Percentiles rank a stretch among this genome's conserved stretches.
Conservation (phyloP, 2,797 vertebrate genomes). For the Melanotaenia boesemani region DNA sequence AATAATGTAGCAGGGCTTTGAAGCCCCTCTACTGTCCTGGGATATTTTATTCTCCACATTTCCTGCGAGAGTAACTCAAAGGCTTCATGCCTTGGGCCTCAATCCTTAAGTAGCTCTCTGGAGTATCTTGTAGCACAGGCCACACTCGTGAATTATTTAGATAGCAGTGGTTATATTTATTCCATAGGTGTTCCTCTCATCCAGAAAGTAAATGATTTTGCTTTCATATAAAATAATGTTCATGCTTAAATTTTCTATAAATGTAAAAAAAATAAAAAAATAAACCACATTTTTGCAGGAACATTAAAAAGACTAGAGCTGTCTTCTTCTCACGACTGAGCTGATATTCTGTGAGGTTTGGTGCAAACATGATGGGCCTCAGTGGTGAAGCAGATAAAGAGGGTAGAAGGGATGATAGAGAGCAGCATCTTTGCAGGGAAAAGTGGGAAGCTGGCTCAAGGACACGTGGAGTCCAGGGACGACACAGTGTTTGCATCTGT, state of each 20-base stretch:
- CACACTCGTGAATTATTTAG: conserved; percentile 54
- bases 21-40: conserved; percentile 54
- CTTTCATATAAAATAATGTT: background rate
- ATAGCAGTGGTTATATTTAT: conserved; percentile 21
- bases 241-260: background rate
- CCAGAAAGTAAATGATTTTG: background rate
- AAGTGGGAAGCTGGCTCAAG: conserved; percentile 26
- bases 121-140: conserved; percentile 34
- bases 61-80: conserved; percentile 63
- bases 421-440: conserved; percentile 11
- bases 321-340: background rate
- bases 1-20: conserved; percentile 74
- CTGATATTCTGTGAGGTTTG: conserved; percentile 15
- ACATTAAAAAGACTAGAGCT: background rate
- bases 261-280: background rate
- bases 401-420: background rate
- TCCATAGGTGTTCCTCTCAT: conserved; percentile 24
- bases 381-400: conserved; percentile 22
- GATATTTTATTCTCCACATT: conserved; percentile 55
- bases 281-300: background rate
- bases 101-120: conserved; percentile 48
- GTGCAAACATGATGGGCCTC: conserved; percentile 12
- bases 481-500: conserved; percentile 50
- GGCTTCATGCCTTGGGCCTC: conserved; percentile 56
- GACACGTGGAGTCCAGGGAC: conserved; percentile 38